Evolutionary conservation across 2,113 vertebrate genomes (phyloP).

Genomic region (Hippocampus abdominalis): DNA sequence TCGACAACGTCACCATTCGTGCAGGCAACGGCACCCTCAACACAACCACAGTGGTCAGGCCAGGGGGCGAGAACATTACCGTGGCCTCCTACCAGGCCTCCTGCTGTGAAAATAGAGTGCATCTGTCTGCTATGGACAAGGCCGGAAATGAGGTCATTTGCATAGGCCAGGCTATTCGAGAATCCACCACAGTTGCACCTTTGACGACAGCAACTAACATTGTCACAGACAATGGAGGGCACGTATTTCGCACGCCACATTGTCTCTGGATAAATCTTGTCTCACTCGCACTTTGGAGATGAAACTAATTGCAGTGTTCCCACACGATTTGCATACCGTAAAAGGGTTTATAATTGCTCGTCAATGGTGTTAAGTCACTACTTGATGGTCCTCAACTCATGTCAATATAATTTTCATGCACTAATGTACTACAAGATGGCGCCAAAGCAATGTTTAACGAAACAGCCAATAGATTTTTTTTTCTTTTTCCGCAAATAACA

Average conservation of each 20-base stretch:
- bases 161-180: conserved; percentile 45
- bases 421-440: too few species aligned
- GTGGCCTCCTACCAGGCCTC: conserved; percentile 55
- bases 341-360: too few species aligned
- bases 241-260: neutral
- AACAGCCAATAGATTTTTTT: too few species aligned
- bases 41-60: conserved; percentile 33
- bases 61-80: conserved; percentile 38
- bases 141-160: conserved; percentile 65
- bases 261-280: conserved; percentile 2
- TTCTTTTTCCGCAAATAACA: too few species aligned
- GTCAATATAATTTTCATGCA: too few species aligned
- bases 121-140: conserved; percentile 57
- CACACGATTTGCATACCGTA: neutral
- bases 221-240: neutral
- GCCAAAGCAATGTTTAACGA: too few species aligned
- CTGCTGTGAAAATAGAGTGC: conserved; percentile 61
- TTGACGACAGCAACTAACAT: neutral
- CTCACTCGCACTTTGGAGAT: neutral
- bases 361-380: too few species aligned
- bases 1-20: conserved; percentile 37
- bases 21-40: conserved; percentile 61
- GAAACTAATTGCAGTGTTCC: neutral
- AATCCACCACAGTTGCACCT: neutral
- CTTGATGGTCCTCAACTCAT: too few species aligned